These are phyloP conservation scores for Heliconius hewitsoni DNA, from an alignment of 1,140 invertebrate genomes.

Conservation along the genomic window DNA sequence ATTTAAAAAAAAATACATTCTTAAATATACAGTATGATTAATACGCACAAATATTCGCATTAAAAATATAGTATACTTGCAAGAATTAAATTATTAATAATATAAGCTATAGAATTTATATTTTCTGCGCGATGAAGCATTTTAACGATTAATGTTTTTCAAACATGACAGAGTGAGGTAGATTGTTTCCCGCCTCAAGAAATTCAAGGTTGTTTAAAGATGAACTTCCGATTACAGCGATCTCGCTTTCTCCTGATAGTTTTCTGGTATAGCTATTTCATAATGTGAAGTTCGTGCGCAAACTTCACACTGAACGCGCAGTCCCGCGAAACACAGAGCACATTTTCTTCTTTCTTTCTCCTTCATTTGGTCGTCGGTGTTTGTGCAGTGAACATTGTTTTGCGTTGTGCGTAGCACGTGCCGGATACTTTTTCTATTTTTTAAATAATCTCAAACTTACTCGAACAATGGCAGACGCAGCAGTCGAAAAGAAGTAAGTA, in stretches of 20 bases:
- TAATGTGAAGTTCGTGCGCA: conserved; percentile 54
- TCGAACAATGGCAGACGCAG: conserved; percentile 79
- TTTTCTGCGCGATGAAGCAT: conserved; percentile 46
- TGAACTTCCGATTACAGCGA: conserved; percentile 44
- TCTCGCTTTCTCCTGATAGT: conserved; percentile 48
- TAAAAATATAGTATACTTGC: background rate
- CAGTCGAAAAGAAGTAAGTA: conserved; percentile 80
- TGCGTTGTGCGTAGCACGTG: conserved; percentile 73
- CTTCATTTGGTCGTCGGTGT: conserved; percentile 78
- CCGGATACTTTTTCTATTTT: conserved; percentile 55
- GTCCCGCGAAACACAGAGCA: conserved; percentile 61
- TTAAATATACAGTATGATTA: background rate
- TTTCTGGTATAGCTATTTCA: conserved; percentile 48
- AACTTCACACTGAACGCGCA: conserved; percentile 59
- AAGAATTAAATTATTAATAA: conserved; percentile 6
- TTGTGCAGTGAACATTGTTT: conserved; percentile 76
- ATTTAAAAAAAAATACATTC: background rate
- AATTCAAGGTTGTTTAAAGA: conserved; percentile 71
- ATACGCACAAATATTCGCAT: background rate
- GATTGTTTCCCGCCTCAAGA: conserved; percentile 56
- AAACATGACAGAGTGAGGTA: conserved; percentile 69
- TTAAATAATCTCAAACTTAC: conserved; percentile 51
- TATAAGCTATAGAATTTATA: conserved; percentile 29
- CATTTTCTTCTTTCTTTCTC: conserved; percentile 70
- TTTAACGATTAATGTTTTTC: conserved; percentile 69